Evolutionary conservation across 2,113 vertebrate species (phyloP).

Genomic region (Epinephelus cyanopodus): DNA sequence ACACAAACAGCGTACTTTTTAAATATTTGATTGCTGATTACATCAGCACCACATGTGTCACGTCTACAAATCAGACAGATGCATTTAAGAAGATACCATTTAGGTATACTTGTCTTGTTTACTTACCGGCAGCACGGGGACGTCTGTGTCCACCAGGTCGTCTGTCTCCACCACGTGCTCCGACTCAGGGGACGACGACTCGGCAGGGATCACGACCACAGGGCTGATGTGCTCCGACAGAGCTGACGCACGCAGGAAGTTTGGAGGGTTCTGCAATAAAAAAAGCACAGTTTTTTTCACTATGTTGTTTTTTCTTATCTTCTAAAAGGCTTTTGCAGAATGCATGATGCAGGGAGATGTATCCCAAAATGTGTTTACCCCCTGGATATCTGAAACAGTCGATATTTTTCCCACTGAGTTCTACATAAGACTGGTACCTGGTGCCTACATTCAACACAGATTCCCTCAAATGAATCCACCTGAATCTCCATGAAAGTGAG

Average conservation of each 20-base stretch:
- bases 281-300: not conserved
- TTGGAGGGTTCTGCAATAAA: slow-evolving; percentile 91
- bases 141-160: slow-evolving; percentile 93
- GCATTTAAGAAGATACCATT: slow-evolving; percentile 1
- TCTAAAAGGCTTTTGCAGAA: not conserved
- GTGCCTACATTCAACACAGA: not conserved
- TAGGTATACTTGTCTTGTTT: not conserved
- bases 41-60: not conserved
- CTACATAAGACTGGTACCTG: not conserved
- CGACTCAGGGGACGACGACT: slow-evolving; percentile 92
- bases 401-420: not conserved
- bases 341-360: not conserved
- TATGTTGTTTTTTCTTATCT: not conserved
- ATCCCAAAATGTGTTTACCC: not conserved
- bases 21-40: not conserved
- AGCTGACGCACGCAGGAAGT: slow-evolving; percentile 96
- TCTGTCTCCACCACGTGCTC: slow-evolving; percentile 92
- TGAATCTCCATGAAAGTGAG: not conserved
- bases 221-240: slow-evolving; percentile 98
- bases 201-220: slow-evolving; percentile 94
- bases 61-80: not conserved
- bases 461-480: not conserved
- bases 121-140: slow-evolving; percentile 87
- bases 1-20: not conserved
- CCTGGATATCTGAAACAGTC: not conserved